Base-by-base conservation (phyloP, 2,888 invertebrate genomes). In the Drosophila neoperkinsi region DNA sequence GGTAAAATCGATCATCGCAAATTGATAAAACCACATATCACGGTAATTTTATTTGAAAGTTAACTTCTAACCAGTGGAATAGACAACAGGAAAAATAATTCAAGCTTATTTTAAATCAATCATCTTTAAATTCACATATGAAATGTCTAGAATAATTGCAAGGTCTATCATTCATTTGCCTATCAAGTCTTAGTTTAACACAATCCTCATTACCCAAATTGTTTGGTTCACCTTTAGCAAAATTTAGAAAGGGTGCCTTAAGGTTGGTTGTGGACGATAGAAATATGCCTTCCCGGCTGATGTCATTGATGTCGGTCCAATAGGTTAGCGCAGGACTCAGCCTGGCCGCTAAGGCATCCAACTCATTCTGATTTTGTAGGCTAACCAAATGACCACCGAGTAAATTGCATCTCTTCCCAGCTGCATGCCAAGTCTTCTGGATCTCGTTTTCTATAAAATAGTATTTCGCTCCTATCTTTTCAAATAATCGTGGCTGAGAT, bases 171-270 rank as follows among this genome's bases (percentile, higher is more conserved):
- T 3, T 1, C 3, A 43, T 7, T 43, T 3, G 1, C 43, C 0
- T 2, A 46, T 46, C 2, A 2, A 0, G 0, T 1, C 0, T 41
- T 41, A 41, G 1, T 1, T 1, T 0, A n/a, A 11, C n/a, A n/a
- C 10, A 41, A 41, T 41, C n/a, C 10, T 41, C n/a, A n/a, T n/a
- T 4, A 16, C 0, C 0, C 1, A 0, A 9, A 38, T 38, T n/a
- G 38, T n/a, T 38, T n/a, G 18, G 18, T 16, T 36, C 16, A 6
- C 0, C 0, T 6, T 2, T 1, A 36, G 2, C 2, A 36, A 36
- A 36, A 36, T 16, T 2, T 6, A 16, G 6, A 36, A 36, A 36
- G 36, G 36, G 16, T 36, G 36, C 36, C 16, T 16, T 16, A 6
- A 0, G 6, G 6, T 36, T 6, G 16, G 36, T 36, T 36, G 36